Percentiles rank a stretch among this genome's conserved stretches.
Evolutionary conservation across 2,888 invertebrate genomes (phyloP).

Genomic region (Philaethria dido): DNA sequence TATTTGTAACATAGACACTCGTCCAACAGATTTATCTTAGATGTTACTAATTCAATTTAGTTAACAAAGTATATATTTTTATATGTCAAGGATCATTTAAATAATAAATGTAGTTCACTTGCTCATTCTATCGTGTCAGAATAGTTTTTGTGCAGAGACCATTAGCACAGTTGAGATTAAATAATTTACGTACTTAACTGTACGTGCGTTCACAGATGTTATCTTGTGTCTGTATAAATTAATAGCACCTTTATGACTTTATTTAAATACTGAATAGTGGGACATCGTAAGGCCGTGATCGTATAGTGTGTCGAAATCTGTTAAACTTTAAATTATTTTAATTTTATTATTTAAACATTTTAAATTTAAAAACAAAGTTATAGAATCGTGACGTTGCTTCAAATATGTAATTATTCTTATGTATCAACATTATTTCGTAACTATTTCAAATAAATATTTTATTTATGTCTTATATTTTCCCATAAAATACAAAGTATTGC

Average conservation of each 20-base stretch:
- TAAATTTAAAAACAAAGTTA: slow-evolving; percentile 1
- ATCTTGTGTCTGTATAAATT: slow-evolving; percentile 32
- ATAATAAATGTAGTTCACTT: slow-evolving; percentile 7
- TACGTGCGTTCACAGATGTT: slow-evolving; percentile 25
- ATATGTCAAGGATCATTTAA: slow-evolving; percentile 5
- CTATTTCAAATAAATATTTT: not conserved
- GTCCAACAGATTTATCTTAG: not conserved
- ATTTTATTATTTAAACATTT: slow-evolving; percentile 11
- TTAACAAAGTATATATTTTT: not conserved
- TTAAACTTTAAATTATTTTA: slow-evolving; percentile 13
- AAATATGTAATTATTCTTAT: not conserved
- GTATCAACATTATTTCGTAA: not conserved
- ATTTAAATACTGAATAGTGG: slow-evolving; percentile 32
- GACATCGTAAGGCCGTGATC: slow-evolving; percentile 20
- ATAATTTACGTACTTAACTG: slow-evolving; percentile 22
- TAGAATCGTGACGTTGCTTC: not conserved
- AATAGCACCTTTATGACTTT: slow-evolving; percentile 31
- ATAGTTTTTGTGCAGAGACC: slow-evolving; percentile 2
- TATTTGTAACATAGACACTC: too few species aligned
- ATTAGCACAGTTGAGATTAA: slow-evolving; percentile 12
- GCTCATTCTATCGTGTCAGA: slow-evolving; percentile 11
- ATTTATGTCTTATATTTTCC: not conserved
- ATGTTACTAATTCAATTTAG: not conserved
- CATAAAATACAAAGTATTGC: not conserved
- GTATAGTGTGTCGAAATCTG: slow-evolving; percentile 3